These are phyloP conservation scores for Drosophila orena DNA, from an alignment of 1,140 invertebrate species.

Conservation along the genomic window DNA sequence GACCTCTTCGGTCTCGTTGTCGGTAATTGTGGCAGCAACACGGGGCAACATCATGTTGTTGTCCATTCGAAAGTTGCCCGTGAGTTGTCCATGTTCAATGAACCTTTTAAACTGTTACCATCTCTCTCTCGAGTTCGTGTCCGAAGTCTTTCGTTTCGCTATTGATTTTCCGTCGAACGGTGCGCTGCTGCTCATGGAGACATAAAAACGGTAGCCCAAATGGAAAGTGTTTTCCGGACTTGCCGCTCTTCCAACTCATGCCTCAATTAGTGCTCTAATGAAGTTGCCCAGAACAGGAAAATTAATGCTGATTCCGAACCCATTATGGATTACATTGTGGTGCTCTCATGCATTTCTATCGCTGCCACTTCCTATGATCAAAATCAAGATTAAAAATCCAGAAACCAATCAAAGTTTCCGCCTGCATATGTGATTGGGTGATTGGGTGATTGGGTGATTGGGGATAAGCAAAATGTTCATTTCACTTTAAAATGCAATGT, in stretches of 20 bases:
- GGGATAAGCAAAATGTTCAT: background rate
- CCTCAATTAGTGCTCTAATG: slow-evolving; percentile 38
- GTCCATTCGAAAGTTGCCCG: slow-evolving; percentile 47
- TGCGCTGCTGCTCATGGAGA: slow-evolving; percentile 3
- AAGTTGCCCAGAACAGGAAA: slow-evolving; percentile 17
- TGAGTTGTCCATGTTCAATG: slow-evolving; percentile 56
- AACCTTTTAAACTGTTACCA: slow-evolving; percentile 53
- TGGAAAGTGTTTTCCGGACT: slow-evolving; percentile 47
- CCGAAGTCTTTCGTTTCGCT: slow-evolving; percentile 43
- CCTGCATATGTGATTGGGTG: too few relatives aligned
- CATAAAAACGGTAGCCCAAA: slow-evolving; percentile 38
- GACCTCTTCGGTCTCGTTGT: slow-evolving; percentile 36
- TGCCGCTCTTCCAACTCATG: slow-evolving; percentile 6
- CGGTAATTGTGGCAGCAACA: slow-evolving; percentile 26
- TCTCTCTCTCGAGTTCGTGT: slow-evolving; percentile 42
- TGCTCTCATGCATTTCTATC: slow-evolving; percentile 2
- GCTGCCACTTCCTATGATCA: background rate
- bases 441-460: too few relatives aligned
- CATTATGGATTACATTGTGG: slow-evolving; percentile 15
- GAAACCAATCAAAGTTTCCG: background rate
- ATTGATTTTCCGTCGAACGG: slow-evolving; percentile 42
- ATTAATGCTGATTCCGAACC: slow-evolving; percentile 24
- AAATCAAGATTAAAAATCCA: background rate
- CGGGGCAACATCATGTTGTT: slow-evolving; percentile 35
- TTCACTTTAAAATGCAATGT: background rate